Conservation (phyloP, 2,113 vertebrate genomes). For the Smithornis capensis region DNA sequence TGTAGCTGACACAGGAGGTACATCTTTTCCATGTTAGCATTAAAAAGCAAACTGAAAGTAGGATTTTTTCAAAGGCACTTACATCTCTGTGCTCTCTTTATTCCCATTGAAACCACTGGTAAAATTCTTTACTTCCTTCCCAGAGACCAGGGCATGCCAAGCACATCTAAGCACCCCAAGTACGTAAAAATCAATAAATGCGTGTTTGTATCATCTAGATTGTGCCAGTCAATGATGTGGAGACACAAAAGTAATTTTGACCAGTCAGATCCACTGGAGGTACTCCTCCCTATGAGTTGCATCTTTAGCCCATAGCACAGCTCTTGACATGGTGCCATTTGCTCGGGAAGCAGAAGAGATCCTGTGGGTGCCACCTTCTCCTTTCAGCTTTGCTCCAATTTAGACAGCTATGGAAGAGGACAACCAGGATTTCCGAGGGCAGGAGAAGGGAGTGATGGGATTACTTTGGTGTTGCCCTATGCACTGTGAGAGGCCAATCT, state of each 20-base stretch:
- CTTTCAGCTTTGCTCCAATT: not conserved
- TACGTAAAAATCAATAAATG: not conserved
- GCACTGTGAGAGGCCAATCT: too few species aligned
- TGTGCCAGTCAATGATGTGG: not conserved
- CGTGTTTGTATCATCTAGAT: not conserved
- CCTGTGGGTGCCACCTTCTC: not conserved
- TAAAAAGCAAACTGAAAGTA: not conserved
- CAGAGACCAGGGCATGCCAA: not conserved
- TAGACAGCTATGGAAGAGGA: not conserved
- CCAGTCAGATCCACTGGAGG: not conserved
- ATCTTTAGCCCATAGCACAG: not conserved
- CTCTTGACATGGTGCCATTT: not conserved
- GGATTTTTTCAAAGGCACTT: constrained; percentile 8
- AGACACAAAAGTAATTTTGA: not conserved
- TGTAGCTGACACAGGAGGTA: not conserved
- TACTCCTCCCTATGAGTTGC: not conserved
- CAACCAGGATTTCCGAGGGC: not conserved
- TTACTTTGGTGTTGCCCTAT: too few species aligned
- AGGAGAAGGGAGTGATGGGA: not conserved
- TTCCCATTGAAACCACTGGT: not conserved
- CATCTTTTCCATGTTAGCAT: not conserved
- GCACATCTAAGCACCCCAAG: not conserved
- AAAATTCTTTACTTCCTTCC: not conserved
- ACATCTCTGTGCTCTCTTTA: not conserved
- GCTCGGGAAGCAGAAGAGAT: not conserved